A percentile compares a stretch with the other conserved stretches of the same genome.
Conservation (phyloP, 2,113 vertebrate species). For the Chlorocebus sabaeus region DNA sequence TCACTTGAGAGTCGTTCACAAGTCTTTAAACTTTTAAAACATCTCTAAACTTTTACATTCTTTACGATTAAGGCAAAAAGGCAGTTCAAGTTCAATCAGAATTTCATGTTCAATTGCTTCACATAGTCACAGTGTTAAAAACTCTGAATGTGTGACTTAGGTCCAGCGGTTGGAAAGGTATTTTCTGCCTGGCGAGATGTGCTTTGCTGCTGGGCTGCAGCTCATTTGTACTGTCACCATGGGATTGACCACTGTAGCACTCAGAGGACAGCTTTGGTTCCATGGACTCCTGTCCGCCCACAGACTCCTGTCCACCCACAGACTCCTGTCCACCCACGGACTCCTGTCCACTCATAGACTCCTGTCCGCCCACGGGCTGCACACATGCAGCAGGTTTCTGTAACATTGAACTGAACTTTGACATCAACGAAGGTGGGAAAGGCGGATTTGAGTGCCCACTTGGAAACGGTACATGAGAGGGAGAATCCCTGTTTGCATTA, state of each 20-base stretch:
- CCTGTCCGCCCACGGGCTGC: background rate
- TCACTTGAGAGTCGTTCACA: background rate
- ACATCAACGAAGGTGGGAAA: slow-evolving; percentile 95
- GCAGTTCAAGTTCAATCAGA: background rate
- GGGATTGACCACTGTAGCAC: slow-evolving; percentile 89
- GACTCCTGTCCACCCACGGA: too few species aligned
- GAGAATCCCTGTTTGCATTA: slow-evolving; percentile 96
- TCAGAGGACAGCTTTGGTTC: slow-evolving; percentile 93
- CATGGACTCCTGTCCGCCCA: slow-evolving; percentile 76
- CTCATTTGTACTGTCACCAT: slow-evolving; percentile 89
- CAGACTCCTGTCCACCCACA: too few species aligned
- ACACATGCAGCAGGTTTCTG: background rate
- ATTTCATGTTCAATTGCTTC: background rate
- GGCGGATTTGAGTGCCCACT: slow-evolving; percentile 91
- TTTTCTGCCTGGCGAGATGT: slow-evolving; percentile 94
- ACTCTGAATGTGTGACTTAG: slow-evolving; percentile 78
- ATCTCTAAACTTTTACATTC: background rate
- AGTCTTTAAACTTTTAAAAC: background rate
- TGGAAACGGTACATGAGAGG: slow-evolving; percentile 92
- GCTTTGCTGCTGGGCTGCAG: slow-evolving; percentile 94
- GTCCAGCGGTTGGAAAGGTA: slow-evolving; percentile 93
- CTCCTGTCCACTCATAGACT: slow-evolving; percentile 68
- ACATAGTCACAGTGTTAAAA: background rate
- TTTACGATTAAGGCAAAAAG: background rate
- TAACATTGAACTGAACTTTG: slow-evolving; percentile 87